Conservation (phyloP, 2,113 vertebrate genomes). For the Vimba vimba region DNA sequence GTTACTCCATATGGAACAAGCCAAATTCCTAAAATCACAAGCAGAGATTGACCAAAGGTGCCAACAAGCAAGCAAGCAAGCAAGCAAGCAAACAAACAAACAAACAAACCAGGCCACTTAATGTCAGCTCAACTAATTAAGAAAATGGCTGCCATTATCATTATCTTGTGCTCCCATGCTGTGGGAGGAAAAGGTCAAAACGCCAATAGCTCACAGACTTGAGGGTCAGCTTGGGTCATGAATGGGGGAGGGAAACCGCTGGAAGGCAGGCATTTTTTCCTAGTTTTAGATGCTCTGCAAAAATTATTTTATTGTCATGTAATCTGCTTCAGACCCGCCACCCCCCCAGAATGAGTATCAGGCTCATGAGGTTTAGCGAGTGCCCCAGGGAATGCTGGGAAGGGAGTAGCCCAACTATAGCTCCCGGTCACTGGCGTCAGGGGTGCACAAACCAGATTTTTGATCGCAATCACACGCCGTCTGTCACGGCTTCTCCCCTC, state of each 20-base stretch:
- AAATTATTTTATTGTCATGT: constrained; percentile 27
- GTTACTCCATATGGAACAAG: background rate
- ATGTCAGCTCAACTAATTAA: constrained; percentile 72
- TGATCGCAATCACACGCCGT: background rate
- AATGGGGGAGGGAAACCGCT: background rate
- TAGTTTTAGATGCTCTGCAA: background rate
- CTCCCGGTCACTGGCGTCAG: background rate
- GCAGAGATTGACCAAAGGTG: constrained; percentile 52
- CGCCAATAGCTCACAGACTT: constrained; percentile 67
- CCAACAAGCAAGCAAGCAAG: constrained; percentile 71
- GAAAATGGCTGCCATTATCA: constrained; percentile 73
- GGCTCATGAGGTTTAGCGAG: background rate
- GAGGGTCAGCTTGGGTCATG: background rate
- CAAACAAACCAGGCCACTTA: constrained; percentile 35
- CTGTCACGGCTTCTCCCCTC: constrained; percentile 15
- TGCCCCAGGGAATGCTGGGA: constrained; percentile 21
- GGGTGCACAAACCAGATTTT: constrained; percentile 35
- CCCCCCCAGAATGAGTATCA: background rate
- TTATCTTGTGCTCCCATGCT: constrained; percentile 58
- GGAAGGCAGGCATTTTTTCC: background rate
- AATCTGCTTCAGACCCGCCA: constrained; percentile 33
- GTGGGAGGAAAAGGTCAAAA: constrained; percentile 63
- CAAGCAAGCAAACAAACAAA: constrained; percentile 65
- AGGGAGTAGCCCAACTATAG: constrained; percentile 21
- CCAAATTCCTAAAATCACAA: constrained; percentile 47